These are phyloP conservation scores for Eremobia ochroleuca DNA, from an alignment of 2,888 invertebrate species.

Conservation along the genomic window DNA sequence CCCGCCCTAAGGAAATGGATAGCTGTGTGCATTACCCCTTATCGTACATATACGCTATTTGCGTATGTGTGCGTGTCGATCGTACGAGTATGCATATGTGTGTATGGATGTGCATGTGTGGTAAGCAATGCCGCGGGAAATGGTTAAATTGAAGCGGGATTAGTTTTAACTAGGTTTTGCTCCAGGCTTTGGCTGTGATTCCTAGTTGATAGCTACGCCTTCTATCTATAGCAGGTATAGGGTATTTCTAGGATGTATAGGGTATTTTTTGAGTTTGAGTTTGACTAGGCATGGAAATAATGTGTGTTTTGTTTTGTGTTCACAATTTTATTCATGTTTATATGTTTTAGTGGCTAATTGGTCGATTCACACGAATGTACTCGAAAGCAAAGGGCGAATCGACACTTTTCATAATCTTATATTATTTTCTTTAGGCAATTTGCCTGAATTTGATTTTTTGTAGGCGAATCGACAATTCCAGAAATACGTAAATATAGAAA, in stretches of 20 bases:
- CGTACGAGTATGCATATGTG: conserved; percentile 9
- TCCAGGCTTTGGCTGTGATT: conserved; percentile 46
- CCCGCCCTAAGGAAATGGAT: conserved; percentile 51
- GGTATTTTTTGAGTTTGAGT: too few relatives aligned
- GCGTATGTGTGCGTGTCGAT: conserved; percentile 23
- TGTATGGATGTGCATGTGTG: conserved; percentile 18
- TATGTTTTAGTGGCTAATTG: background rate
- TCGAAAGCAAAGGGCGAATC: too few relatives aligned
- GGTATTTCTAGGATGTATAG: background rate
- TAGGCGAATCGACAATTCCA: too few relatives aligned
- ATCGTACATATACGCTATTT: background rate
- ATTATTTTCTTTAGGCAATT: too few relatives aligned
- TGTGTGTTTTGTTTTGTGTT: background rate
- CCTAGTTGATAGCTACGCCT: conserved; percentile 19
- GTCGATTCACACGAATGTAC: too few relatives aligned
- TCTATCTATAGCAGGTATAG: background rate
- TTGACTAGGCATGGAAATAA: background rate
- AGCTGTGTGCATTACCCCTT: conserved; percentile 51
- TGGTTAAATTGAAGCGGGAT: conserved; percentile 60
- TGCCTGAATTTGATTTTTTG: too few relatives aligned
- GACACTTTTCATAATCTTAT: too few relatives aligned
- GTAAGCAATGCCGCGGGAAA: conserved; percentile 52
- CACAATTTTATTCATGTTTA: background rate
- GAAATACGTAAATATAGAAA: too few relatives aligned
- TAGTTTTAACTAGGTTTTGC: conserved; percentile 59